Base-by-base conservation (phyloP, 2,888 invertebrate genomes). In the Plemyria rubiginata region DNA sequence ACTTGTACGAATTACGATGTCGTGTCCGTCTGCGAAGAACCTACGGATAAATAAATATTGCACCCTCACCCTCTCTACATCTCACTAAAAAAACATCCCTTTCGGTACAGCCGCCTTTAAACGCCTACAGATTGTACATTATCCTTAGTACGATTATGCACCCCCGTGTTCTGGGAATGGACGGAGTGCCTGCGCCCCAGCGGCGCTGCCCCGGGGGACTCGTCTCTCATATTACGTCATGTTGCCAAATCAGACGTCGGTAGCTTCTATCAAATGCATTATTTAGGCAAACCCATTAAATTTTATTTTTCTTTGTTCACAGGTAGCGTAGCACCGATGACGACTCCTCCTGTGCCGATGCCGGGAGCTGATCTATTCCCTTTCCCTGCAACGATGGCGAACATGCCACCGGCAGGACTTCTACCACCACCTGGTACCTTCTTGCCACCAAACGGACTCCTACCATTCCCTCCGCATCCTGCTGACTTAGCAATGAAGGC, bases 61-160 rank as follows among this genome's bases (percentile, higher is more conserved):
- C 91, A 90, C 92, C 92, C 92, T 92, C 92, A 85, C 92, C 92
- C 92, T 91, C 92, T 91, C 82, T 77, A 87, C 90, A 86, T 87
- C 83, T 87, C 83, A 85, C 88, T 88, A 92, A 92, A 92, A 92
- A 92, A 92, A 92, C 92, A 92, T 92, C 92, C 92, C 92, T 92
- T 92, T 90, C 87, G 85, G 78, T 85, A 87, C 89, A 87, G 91
- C 91, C 87, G 91, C 89, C 92, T 92, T 92, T 92, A 92, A 92
- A 92, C 91, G 92, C 91, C 92, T 92, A 92, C 92, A 92, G 92
- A 92, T 92, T 92, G 92, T 92, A 92, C 92, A 92, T 92, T 92
- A 92, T 92, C 92, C 91, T 92, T 90, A 91, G 90, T 91, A 88
- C 90, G 91, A 92, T 92, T 92, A 92, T 92, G 92, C 92, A 92